A percentile compares a stretch with the other conserved stretches of the same genome.
Evolutionary conservation across 1,140 invertebrate genomes (phyloP).

Genomic region (Drosophila kepulauana): DNA sequence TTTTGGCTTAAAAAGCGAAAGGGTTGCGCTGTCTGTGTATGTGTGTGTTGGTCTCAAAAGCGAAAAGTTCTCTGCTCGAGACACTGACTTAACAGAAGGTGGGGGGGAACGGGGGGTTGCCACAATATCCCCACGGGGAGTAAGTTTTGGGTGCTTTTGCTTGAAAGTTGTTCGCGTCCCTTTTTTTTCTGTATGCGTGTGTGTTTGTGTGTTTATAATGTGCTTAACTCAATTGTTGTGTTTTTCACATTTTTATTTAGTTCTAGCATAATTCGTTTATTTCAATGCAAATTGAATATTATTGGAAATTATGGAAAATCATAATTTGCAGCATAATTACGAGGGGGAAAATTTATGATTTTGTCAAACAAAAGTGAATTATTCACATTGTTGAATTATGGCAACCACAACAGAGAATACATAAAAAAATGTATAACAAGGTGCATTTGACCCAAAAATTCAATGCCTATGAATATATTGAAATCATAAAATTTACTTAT

Average conservation of each 20-base stretch:
- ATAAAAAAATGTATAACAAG: too few relatives aligned
- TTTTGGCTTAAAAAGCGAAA: conserved; percentile 80
- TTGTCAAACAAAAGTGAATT: conserved; percentile 21
- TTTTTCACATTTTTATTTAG: neutral
- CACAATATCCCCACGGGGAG: neutral
- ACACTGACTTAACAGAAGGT: neutral
- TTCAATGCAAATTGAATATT: conserved; percentile 22
- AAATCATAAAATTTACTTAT: too few relatives aligned
- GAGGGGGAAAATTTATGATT: neutral
- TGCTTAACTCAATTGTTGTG: conserved; percentile 19
- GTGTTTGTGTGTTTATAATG: neutral
- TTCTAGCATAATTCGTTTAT: conserved; percentile 24
- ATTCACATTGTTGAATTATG: conserved; percentile 4
- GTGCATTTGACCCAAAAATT: too few relatives aligned
- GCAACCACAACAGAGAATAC: conserved; percentile 3
- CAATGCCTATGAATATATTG: too few relatives aligned
- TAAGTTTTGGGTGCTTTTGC: conserved; percentile 3
- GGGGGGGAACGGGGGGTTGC: too few relatives aligned
- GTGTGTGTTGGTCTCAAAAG: conserved; percentile 9
- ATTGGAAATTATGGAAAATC: conserved; percentile 19
- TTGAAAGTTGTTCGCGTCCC: conserved; percentile 1
- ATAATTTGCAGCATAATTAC: conserved; percentile 23
- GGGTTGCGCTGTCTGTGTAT: conserved; percentile 56
- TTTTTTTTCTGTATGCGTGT: too few relatives aligned
- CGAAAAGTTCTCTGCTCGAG: conserved; percentile 31